A percentile compares a stretch with the other conserved stretches of the same genome.
phyloP scores from a whole-genome alignment of 2,888 invertebrate genomes.

The Ichneumoninae sp. region DNA sequence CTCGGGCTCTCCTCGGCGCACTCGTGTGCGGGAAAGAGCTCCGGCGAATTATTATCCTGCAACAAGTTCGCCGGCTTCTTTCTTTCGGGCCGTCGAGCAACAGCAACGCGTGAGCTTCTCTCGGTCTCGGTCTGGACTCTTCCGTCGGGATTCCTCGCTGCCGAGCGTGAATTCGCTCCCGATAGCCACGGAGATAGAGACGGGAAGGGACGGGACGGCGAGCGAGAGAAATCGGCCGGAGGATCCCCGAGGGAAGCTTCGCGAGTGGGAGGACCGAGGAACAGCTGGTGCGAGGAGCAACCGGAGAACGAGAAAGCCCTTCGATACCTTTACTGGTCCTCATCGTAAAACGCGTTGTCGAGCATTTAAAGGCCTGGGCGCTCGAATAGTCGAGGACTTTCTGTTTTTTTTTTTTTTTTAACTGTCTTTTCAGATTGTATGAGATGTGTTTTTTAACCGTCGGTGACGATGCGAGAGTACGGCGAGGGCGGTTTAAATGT shows the following conservation, averaged over 20 bases:
- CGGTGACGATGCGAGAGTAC: too few relatives aligned
- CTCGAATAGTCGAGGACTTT: neutral
- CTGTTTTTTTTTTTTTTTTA: neutral
- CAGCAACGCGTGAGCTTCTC: slow-evolving; percentile 49
- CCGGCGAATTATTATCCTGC: slow-evolving; percentile 30
- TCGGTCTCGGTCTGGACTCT: slow-evolving; percentile 43
- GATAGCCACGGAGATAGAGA: slow-evolving; percentile 73
- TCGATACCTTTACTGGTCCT: slow-evolving; percentile 6
- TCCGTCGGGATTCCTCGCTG: slow-evolving; percentile 51
- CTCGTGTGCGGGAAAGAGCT: neutral
- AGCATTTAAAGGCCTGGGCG: slow-evolving; percentile 37
- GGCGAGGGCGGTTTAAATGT: too few relatives aligned
- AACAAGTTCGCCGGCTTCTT: slow-evolving; percentile 21
- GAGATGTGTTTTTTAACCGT: too few relatives aligned
- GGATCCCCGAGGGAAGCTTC: slow-evolving; percentile 31
- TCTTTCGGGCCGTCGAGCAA: slow-evolving; percentile 39
- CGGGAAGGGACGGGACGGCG: slow-evolving; percentile 24
- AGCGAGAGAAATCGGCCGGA: slow-evolving; percentile 51
- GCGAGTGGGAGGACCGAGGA: slow-evolving; percentile 62
- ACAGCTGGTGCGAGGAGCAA: slow-evolving; percentile 66
- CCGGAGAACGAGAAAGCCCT: slow-evolving; percentile 53
- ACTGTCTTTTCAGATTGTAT: too few relatives aligned
- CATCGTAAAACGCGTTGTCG: slow-evolving; percentile 14
- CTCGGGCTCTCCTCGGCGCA: slow-evolving; percentile 8
- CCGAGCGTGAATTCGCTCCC: slow-evolving; percentile 52